Evolutionary conservation across 2,113 vertebrate species (phyloP), one percentile per base, ranked within the genome.

Genomic region (Trachemys scripta): DNA sequence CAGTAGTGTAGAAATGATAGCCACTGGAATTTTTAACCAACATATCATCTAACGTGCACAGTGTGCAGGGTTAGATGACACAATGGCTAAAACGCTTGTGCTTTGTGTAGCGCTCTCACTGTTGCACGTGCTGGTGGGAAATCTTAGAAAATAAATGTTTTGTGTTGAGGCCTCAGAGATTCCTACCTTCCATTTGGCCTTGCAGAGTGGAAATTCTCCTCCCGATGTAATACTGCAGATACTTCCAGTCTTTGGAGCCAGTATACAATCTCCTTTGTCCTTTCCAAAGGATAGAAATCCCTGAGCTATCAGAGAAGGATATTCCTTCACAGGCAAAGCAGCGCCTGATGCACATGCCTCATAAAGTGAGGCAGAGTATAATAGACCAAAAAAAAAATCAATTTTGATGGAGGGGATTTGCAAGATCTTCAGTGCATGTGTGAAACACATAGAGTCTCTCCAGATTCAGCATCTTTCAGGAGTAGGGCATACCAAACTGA

Each of bases 31-130:
- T 42, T 62, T 42, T 72, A 72, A 72, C 20, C 31, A 11, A 76
- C 0, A 0, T 10, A 27, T 42, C 42, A 16, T 20, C 4, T 0
- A 1, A 14, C 0, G 0, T 29, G 50, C 59, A 3, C 59, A 3
- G 0, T 0, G 5, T 3, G 49, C 27, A 35, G 59, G 27, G 5
- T 10, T 76, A 80, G 42, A 62, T 31, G 57, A 42, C 49, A 35
- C 35, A 72, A 19, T 38, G 13, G n/a, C n/a, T 38, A 20, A 72
- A 8, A 72, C 4, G 7, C n/a, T 72, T n/a, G 65, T 9, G 59
- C 35, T 69, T 10, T 10, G 65, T 72, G 57, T 38, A 72, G 17
- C 19, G 19, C n/a, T 72, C 65, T 62, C 27, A 14, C 27, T 72
- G n/a, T n/a, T 38, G 65, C 35, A 72, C 5, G n/a, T 35, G n/a